Conservation (phyloP, 2,797 vertebrate genomes). For the Acridotheres tristis region DNA sequence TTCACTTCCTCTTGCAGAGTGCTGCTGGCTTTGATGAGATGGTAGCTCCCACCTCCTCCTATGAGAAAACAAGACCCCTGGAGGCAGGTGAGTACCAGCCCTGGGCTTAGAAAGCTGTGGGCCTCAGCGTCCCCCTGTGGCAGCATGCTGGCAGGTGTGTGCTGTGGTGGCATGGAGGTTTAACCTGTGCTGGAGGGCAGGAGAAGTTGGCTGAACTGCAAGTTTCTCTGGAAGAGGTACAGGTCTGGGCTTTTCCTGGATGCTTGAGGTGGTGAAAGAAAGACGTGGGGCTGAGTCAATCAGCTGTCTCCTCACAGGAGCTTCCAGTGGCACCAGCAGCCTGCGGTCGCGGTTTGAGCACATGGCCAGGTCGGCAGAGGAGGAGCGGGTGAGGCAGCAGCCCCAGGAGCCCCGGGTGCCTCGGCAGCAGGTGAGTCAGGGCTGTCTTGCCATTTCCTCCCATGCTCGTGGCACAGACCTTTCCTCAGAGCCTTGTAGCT, state of each 20-base stretch:
- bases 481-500: background rate
- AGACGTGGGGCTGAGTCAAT: fast-evolving
- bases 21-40: constrained; percentile 88
- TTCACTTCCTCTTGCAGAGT: constrained; percentile 73
- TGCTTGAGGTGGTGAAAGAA: background rate
- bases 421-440: constrained; percentile 31
- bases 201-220: background rate
- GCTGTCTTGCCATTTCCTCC: background rate
- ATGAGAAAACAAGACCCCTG: constrained; percentile 86
- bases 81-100: constrained; percentile 81
- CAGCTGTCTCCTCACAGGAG: constrained; percentile 55
- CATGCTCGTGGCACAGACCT: background rate
- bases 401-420: constrained; percentile 68
- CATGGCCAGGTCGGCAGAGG: constrained; percentile 84
- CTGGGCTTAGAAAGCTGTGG: background rate
- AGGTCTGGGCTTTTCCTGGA: background rate
- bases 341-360: constrained; percentile 90
- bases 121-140: fast-evolving
- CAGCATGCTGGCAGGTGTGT: background rate
- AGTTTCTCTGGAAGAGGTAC: background rate
- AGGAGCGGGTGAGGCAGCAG: constrained; percentile 77
- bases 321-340: constrained; percentile 83
- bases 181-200: background rate
- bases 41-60: constrained; percentile 84
- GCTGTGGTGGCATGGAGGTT: background rate